Conservation (phyloP, 2,797 vertebrate genomes). For the Artibeus jamaicensis region DNA sequence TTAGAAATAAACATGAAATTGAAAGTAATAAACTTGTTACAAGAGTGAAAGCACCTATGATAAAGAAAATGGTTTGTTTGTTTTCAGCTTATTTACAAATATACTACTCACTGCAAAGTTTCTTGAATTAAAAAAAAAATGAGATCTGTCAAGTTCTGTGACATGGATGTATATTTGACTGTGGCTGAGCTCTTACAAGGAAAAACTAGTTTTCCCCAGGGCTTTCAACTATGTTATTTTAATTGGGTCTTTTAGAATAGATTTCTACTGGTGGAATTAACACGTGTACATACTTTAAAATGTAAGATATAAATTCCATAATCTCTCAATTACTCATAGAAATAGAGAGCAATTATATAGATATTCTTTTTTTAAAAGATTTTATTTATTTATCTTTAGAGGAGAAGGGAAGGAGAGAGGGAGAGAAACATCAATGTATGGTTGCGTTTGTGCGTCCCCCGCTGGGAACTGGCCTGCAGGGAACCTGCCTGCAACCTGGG, state of each 20-base stretch:
- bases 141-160: background rate
- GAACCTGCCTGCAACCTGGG: no score
- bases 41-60: background rate
- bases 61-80: background rate
- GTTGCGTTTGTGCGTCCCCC: no score
- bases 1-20: constrained; percentile 35
- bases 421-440: no score
- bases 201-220: constrained; percentile 28
- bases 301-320: constrained; percentile 43
- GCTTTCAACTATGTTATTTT: constrained; percentile 60
- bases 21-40: background rate
- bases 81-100: constrained; percentile 13
- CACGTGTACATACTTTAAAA: constrained; percentile 52
- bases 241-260: constrained; percentile 55
- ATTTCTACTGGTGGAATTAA: constrained; percentile 57
- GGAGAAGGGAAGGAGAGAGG: no score
- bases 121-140: constrained; percentile 35
- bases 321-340: constrained; percentile 42
- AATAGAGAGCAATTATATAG: background rate
- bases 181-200: background rate
- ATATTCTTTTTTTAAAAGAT: no score
- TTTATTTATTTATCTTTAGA: no score
- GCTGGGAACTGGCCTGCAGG: no score
- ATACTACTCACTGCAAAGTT: background rate
- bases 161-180: constrained; percentile 43